Percentiles rank a stretch among this genome's conserved stretches.
phyloP scores from a whole-genome alignment of 2,113 vertebrate species.

The Leucoraja erinaceus region DNA sequence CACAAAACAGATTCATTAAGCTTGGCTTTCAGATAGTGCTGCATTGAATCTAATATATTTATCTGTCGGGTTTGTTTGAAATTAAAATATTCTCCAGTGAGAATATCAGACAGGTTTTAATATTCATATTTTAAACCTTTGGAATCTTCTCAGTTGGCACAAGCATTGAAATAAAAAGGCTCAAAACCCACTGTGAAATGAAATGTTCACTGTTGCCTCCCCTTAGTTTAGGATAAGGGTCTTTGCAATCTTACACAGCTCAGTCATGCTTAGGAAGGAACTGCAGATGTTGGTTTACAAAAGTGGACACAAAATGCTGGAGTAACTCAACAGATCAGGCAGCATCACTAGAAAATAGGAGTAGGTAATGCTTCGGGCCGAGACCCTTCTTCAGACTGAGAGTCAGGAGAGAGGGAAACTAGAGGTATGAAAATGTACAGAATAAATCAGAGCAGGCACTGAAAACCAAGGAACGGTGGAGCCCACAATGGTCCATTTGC shows the following conservation, averaged over 20 bases:
- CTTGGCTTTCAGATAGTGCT: neutral
- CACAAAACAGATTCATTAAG: constrained; percentile 31
- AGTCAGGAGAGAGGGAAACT: too few relatives aligned
- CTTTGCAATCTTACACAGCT: neutral
- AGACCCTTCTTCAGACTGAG: too few relatives aligned
- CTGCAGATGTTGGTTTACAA: too few relatives aligned
- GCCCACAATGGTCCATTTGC: too few relatives aligned
- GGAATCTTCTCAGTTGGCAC: neutral
- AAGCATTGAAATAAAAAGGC: neutral
- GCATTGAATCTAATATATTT: constrained; percentile 20
- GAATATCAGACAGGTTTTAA: constrained; percentile 1
- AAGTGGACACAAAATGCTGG: too few relatives aligned
- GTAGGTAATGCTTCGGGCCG: too few relatives aligned
- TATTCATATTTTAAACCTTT: neutral
- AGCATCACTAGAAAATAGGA: too few relatives aligned
- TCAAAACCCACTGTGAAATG: neutral
- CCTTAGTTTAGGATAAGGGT: neutral
- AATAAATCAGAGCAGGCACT: too few relatives aligned
- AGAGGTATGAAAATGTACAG: too few relatives aligned
- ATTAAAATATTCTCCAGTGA: constrained; percentile 18
- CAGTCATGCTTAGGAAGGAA: too few relatives aligned
- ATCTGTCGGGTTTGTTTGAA: neutral
- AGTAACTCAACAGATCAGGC: too few relatives aligned
- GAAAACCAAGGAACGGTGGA: too few relatives aligned
- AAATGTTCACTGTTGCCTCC: neutral